These are phyloP conservation scores for Steinernema carpocapsae DNA, from an alignment of 2,888 invertebrate species.

Conservation along the genomic window DNA sequence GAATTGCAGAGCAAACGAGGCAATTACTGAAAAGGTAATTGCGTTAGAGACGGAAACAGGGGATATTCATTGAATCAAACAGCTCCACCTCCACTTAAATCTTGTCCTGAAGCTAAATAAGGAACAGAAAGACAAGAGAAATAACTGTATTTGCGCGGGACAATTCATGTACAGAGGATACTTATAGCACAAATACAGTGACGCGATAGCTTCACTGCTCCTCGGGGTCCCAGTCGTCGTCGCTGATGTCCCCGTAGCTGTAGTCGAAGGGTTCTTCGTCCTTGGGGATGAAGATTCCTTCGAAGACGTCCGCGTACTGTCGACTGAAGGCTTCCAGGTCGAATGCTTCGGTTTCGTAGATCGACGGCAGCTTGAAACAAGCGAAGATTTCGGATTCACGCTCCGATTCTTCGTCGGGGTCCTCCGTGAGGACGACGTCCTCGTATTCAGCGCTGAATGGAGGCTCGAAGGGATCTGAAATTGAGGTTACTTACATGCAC, in stretches of 20 bases:
- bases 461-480: no score
- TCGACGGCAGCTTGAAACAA: neutral
- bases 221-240: neutral
- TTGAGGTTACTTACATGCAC: no score
- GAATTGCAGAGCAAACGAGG: no score
- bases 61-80: no score
- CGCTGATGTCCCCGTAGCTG: neutral
- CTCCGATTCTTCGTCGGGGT: neutral
- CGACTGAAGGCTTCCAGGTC: slow-evolving; percentile 24
- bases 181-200: neutral
- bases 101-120: no score
- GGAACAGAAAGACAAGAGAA: no score
- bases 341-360: slow-evolving; percentile 21
- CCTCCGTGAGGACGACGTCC: neutral
- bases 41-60: no score
- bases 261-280: neutral
- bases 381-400: neutral
- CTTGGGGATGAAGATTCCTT: neutral
- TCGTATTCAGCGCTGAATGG: neutral
- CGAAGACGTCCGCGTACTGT: slow-evolving; percentile 19
- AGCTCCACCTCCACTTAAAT: no score
- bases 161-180: no score
- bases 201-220: no score
- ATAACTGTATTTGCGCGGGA: no score
- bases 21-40: no score